Conservation (phyloP, 2,113 vertebrate species). For the Anas platyrhynchos region DNA sequence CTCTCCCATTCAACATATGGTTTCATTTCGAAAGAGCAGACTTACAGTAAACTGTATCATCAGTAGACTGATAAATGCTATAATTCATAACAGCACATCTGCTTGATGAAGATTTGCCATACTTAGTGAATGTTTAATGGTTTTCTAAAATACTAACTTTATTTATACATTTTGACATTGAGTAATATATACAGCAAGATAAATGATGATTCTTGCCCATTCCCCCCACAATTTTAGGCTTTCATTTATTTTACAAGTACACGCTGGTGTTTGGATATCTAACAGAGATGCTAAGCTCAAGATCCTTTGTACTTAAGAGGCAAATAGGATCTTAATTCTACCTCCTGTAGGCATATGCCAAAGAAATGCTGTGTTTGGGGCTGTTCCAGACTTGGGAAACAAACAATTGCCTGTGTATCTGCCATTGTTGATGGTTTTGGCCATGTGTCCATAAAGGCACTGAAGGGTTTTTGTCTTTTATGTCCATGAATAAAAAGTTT, state of each 20-base stretch:
- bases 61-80: slow-evolving; percentile 27
- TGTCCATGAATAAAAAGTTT: neutral
- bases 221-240: neutral
- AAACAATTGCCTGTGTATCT: neutral
- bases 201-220: neutral
- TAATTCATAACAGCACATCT: neutral
- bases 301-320: neutral
- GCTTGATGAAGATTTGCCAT: slow-evolving; percentile 12
- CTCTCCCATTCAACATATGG: slow-evolving; percentile 48
- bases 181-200: neutral
- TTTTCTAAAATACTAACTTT: neutral
- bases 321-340: neutral
- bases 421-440: neutral
- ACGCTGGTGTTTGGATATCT: neutral
- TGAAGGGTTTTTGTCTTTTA: neutral
- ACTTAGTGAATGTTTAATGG: neutral
- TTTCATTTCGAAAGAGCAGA: slow-evolving; percentile 45
- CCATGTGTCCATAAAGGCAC: neutral
- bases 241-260: neutral
- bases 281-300: neutral
- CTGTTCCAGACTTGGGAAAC: neutral
- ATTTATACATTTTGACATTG: neutral
- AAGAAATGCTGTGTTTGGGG: neutral
- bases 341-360: neutral
- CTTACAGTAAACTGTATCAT: slow-evolving; percentile 45